Evolutionary conservation across 1,140 invertebrate genomes (phyloP).

Genomic region (Drosophila pandora): DNA sequence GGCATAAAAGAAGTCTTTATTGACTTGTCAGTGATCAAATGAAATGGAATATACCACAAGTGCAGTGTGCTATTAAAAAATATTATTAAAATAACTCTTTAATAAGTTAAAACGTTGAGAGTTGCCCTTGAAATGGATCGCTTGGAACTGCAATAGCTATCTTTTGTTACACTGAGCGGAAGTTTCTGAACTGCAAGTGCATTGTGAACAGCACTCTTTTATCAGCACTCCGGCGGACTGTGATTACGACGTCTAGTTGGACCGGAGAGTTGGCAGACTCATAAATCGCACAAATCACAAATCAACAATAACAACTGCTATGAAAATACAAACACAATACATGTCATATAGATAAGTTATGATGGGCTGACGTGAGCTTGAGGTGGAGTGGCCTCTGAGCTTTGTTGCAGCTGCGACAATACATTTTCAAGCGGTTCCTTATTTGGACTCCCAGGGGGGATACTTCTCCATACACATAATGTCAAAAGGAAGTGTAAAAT

Average conservation of each 20-base stretch:
- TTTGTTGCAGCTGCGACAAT: constrained; percentile 53
- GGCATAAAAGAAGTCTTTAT: not conserved
- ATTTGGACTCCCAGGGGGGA: constrained; percentile 46
- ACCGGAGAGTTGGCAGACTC: constrained; percentile 14
- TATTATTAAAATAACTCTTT: not conserved
- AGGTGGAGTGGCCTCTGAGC: constrained; percentile 13
- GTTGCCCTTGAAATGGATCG: constrained; percentile 39
- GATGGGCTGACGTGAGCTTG: constrained; percentile 34
- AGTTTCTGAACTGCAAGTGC: constrained; percentile 40
- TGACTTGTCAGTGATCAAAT: not conserved
- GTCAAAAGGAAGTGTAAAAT: constrained; percentile 56
- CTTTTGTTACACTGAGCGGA: constrained; percentile 61
- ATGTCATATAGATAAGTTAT: constrained; percentile 13
- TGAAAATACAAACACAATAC: not conserved
- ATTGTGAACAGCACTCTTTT: constrained; percentile 37
- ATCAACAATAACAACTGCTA: constrained; percentile 17
- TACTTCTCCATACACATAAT: constrained; percentile 11
- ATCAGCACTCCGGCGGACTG: constrained; percentile 28
- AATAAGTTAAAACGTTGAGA: not conserved
- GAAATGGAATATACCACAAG: not conserved
- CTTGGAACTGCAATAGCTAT: constrained; percentile 16
- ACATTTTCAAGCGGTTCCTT: constrained; percentile 46
- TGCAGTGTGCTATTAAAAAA: not conserved
- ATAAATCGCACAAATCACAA: constrained; percentile 24
- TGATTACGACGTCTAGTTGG: constrained; percentile 14